phyloP scores from a whole-genome alignment of 2,888 invertebrate genomes.

The Clusia tigrina region DNA sequence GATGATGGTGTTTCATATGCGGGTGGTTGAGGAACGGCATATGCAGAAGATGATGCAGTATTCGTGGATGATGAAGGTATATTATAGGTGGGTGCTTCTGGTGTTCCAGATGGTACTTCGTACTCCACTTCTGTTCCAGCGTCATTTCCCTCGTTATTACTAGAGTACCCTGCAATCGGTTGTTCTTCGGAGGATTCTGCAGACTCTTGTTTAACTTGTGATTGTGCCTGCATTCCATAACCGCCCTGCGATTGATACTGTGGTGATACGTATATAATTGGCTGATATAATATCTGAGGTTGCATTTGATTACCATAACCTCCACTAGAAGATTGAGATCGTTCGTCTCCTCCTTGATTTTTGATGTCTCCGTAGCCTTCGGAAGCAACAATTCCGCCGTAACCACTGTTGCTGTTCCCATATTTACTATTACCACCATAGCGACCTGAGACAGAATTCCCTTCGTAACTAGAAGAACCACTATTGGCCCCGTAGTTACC shows the following conservation, averaged over 20 bases:
- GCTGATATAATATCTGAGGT: slow-evolving; percentile 53
- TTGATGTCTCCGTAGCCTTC: too few relatives aligned
- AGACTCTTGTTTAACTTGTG: slow-evolving; percentile 9
- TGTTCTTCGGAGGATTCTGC: slow-evolving; percentile 6
- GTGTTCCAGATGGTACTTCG: slow-evolving; percentile 1
- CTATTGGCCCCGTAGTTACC: too few relatives aligned
- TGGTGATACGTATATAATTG: slow-evolving; percentile 51
- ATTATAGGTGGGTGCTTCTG: slow-evolving; percentile 10
- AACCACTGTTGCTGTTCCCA: background rate
- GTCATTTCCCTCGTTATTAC: background rate
- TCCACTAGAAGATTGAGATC: background rate
- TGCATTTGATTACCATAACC: background rate
- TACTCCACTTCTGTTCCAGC: background rate
- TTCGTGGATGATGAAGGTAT: too few relatives aligned
- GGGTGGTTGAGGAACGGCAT: slow-evolving; percentile 14
- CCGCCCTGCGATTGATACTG: slow-evolving; percentile 26
- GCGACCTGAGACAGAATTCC: too few relatives aligned
- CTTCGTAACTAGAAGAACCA: too few relatives aligned
- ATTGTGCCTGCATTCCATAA: slow-evolving; percentile 4
- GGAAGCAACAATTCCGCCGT: background rate
- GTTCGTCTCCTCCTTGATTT: too few relatives aligned
- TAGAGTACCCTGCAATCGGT: too few relatives aligned
- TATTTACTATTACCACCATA: too few relatives aligned
- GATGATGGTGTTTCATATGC: background rate
- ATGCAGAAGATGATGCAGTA: slow-evolving; percentile 4